Evolutionary conservation across 2,888 invertebrate genomes (phyloP), one percentile per base, ranked within the genome.

Genomic region (Tubulanus polymorphus): DNA sequence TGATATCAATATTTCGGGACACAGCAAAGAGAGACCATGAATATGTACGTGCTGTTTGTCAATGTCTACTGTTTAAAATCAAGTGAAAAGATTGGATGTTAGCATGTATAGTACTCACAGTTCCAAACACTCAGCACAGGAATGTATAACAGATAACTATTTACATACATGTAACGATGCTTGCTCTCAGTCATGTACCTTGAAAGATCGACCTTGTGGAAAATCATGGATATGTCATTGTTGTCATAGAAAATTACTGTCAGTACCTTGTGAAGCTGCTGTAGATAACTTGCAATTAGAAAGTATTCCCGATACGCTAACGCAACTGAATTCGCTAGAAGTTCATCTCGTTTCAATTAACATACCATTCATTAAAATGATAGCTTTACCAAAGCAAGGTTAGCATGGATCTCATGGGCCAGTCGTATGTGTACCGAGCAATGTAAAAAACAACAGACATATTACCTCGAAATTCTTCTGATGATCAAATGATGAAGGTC

Each of bases 241-340:
- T 12, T 56, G 56, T 37, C 55, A 51, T 18, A 18, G 23, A 18
- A 20, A 18, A 41, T 41, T 41, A 41, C 41, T 41, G 20, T 51
- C 53, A 45, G 51, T 45, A 26, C 53, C 51, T 29, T 26, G 46
- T 45, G 50, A 55, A 37, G 37, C 41, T 8, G 41, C 15, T 41
- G 41, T 41, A 3, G 23, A 41, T 41, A 23, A 23, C 23, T 23
- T 41, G 15, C 45, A 51, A 30, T 27, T 59, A 32, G 55, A 57
- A 53, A 57, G 57, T 51, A 54, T 62, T 26, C 62, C 57, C 12
- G 35, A 51, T 15, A 28, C 49, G 30, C 30, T 60, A 23, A 35
- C 55, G 37, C 35, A 52, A 20, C 27, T 26, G 25, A 27, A 32
- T 18, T 23, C 25, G 26, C 20, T 29, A 32, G 46, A 37, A 26